These are phyloP conservation scores for Meda fulgida DNA, from an alignment of 2,797 vertebrate genomes.

Conservation along the genomic window DNA sequence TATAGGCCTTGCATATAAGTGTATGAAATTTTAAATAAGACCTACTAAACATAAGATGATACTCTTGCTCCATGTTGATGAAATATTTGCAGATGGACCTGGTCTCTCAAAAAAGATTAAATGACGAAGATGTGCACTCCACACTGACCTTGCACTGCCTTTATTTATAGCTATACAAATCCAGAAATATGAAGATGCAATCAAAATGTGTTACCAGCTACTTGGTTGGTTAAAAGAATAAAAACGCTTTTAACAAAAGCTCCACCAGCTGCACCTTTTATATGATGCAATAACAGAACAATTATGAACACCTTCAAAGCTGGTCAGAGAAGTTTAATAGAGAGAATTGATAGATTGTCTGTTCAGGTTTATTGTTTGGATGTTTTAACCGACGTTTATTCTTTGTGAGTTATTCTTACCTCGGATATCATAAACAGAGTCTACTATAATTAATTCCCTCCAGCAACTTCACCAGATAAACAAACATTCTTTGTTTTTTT, in stretches of 20 bases:
- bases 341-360: neutral
- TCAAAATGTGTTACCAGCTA: neutral
- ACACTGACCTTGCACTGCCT: neutral
- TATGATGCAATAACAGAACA: neutral
- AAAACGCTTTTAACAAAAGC: neutral
- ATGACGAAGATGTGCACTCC: neutral
- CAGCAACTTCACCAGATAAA: conserved; percentile 2
- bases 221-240: conserved; percentile 9
- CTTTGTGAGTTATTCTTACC: neutral
- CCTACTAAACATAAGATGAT: neutral
- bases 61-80: conserved; percentile 2
- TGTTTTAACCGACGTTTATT: conserved; percentile 11
- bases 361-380: conserved; percentile 2
- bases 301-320: neutral
- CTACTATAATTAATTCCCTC: neutral
- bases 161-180: neutral
- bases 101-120: neutral
- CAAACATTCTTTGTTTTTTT: neutral
- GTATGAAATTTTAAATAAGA: conserved; percentile 6
- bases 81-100: conserved; percentile 13
- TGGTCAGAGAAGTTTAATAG: neutral
- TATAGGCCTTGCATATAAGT: neutral
- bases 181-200: neutral
- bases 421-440: neutral
- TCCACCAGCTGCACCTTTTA: neutral